phyloP scores from a whole-genome alignment of 2,888 invertebrate species.

The Seladonia tumulorum region DNA sequence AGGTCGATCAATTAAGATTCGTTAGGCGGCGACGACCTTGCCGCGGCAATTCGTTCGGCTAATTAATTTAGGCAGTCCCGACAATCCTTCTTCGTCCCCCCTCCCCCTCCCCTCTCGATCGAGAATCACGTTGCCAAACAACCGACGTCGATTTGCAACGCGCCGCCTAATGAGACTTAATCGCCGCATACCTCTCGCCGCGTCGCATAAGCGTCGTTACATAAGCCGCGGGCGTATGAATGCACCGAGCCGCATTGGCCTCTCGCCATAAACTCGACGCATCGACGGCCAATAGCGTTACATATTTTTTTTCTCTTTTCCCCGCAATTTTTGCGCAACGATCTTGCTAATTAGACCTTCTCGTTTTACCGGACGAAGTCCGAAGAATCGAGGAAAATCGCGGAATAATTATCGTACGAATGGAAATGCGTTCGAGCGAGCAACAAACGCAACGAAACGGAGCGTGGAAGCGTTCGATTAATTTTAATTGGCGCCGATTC shows the following conservation, averaged over 20 bases:
- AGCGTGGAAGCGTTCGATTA: conserved; percentile 13
- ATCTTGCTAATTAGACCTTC: neutral
- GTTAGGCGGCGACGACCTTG: conserved; percentile 35
- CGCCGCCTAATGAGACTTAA: conserved; percentile 53
- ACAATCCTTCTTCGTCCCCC: neutral
- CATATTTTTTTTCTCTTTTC: neutral
- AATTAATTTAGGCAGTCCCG: conserved; percentile 45
- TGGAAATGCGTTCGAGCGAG: neutral
- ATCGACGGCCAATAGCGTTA: conserved; percentile 6
- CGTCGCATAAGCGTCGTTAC: conserved; percentile 34
- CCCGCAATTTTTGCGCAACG: conserved; percentile 34
- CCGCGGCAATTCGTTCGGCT: conserved; percentile 16
- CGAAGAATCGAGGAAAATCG: conserved; percentile 5
- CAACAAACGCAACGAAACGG: neutral
- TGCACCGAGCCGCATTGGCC: conserved; percentile 32
- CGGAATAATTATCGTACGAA: neutral
- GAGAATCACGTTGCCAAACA: conserved; percentile 38
- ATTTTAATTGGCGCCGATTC: neutral
- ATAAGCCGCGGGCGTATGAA: conserved; percentile 33
- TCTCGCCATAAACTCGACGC: conserved; percentile 37
- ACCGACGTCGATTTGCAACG: conserved; percentile 41
- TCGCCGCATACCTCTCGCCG: conserved; percentile 36
- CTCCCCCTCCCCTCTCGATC: neutral
- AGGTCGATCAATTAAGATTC: conserved; percentile 12
- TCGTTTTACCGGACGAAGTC: neutral